Percentiles rank a stretch among this genome's conserved stretches.
Conservation (phyloP, 92 coral and sea anemone species). For the Epizoanthus ramosus region DNA sequence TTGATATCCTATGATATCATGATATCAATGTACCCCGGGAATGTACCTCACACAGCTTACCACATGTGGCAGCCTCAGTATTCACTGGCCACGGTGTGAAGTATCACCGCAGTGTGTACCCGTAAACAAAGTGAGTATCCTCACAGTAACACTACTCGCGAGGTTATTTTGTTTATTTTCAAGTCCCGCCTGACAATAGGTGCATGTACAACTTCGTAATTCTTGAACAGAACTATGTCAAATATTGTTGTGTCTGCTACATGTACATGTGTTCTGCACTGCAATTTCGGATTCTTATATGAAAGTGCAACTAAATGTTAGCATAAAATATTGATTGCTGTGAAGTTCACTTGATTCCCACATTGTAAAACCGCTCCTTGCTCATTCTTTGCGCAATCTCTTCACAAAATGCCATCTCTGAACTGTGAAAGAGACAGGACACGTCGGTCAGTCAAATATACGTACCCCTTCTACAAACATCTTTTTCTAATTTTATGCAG, state of each 20-base stretch:
- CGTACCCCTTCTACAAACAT: too few species aligned
- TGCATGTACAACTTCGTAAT: background rate
- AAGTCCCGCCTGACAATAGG: background rate
- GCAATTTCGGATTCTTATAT: background rate
- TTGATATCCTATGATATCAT: too few species aligned
- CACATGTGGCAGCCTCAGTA: too few species aligned
- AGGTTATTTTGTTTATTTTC: background rate
- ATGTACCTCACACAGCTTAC: too few species aligned
- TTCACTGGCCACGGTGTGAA: too few species aligned
- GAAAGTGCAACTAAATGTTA: background rate
- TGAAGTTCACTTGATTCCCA: background rate
- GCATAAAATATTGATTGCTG: background rate
- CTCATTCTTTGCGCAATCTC: constrained; percentile 25
- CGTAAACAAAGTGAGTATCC: too few species aligned
- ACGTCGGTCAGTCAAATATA: too few species aligned
- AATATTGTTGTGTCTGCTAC: background rate
- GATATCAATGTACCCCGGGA: too few species aligned
- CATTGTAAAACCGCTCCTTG: background rate
- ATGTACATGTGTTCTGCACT: background rate
- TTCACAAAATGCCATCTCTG: constrained; percentile 32
- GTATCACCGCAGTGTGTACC: too few species aligned
- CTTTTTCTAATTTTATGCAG: too few species aligned
- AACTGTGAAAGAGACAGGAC: background rate
- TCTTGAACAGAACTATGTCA: too few species aligned
- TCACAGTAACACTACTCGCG: too few species aligned